phyloP scores from a whole-genome alignment of 2,888 invertebrate genomes.

The Marasmarcha lunaedactyla region DNA sequence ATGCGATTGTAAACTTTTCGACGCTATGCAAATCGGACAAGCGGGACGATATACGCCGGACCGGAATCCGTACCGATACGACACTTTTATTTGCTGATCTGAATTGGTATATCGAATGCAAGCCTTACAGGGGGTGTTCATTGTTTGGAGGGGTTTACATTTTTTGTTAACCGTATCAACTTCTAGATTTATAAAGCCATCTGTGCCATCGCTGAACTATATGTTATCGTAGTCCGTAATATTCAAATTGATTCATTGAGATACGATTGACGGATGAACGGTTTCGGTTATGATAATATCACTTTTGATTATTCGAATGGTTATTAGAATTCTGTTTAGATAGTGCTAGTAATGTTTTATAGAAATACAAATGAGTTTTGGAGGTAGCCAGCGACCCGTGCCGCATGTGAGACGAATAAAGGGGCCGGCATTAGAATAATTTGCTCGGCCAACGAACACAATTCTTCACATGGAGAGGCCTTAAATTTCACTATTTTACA shows the following conservation, averaged over 20 bases:
- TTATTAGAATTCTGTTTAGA: slow-evolving; percentile 40
- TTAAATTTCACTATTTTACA: slow-evolving; percentile 71
- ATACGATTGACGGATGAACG: slow-evolving; percentile 38
- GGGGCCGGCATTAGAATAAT: slow-evolving; percentile 68
- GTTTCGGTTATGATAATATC: slow-evolving; percentile 41
- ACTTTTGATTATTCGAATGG: slow-evolving; percentile 34
- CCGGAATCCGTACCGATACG: slow-evolving; percentile 32
- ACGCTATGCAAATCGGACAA: slow-evolving; percentile 64
- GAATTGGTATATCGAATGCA: slow-evolving; percentile 21
- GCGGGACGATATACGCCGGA: slow-evolving; percentile 30
- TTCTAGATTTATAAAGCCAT: slow-evolving; percentile 8
- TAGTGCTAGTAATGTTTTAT: slow-evolving; percentile 64
- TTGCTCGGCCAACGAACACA: slow-evolving; percentile 59
- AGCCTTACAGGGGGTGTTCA: slow-evolving; percentile 25
- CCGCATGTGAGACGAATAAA: slow-evolving; percentile 64
- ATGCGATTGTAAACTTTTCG: slow-evolving; percentile 68
- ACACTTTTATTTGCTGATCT: slow-evolving; percentile 39
- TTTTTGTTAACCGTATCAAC: slow-evolving; percentile 34
- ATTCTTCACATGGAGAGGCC: slow-evolving; percentile 69
- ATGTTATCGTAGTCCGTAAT: slow-evolving; percentile 13
- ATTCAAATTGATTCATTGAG: slow-evolving; percentile 54
- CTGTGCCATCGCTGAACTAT: not conserved
- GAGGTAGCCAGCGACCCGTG: slow-evolving; percentile 44
- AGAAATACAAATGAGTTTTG: slow-evolving; percentile 63
- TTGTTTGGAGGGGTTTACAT: slow-evolving; percentile 26